phyloP scores from a whole-genome alignment of 2,888 invertebrate species.

The Tetragonisca angustula region DNA sequence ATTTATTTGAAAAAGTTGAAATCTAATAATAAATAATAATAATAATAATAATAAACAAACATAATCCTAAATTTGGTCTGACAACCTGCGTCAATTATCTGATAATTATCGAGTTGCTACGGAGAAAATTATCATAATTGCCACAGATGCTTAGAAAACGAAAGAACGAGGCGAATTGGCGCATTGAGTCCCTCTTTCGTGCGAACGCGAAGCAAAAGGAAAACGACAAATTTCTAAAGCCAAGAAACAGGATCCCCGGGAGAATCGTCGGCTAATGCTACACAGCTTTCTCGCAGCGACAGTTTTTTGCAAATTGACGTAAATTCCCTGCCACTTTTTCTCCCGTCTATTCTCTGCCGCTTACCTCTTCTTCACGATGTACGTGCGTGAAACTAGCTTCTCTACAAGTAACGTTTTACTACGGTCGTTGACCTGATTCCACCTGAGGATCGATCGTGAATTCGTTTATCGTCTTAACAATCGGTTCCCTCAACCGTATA shows the following conservation, averaged over 20 bases:
- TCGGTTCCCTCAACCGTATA: constrained; percentile 33
- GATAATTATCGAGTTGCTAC: too few species aligned
- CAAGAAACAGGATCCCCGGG: constrained; percentile 66
- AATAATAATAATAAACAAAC: too few species aligned
- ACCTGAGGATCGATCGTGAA: constrained; percentile 29
- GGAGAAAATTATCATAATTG: not conserved
- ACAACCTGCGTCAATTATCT: too few species aligned
- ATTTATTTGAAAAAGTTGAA: too few species aligned
- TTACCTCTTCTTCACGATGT: constrained; percentile 43
- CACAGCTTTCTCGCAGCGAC: constrained; percentile 56
- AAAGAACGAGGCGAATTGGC: not conserved
- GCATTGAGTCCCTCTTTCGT: not conserved
- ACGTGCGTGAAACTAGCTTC: constrained; percentile 63
- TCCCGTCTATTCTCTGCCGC: not conserved
- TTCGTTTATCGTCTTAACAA: constrained; percentile 49
- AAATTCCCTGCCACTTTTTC: constrained; percentile 60
- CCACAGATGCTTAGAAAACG: not conserved
- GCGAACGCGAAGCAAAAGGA: not conserved
- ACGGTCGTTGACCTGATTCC: constrained; percentile 60
- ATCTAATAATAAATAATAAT: too few species aligned
- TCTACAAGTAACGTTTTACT: constrained; percentile 62
- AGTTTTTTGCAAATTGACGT: constrained; percentile 75
- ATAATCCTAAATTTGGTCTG: too few species aligned
- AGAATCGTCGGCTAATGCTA: constrained; percentile 75
- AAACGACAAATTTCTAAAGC: constrained; percentile 13